Conservation (phyloP, 2,113 vertebrate genomes). For the Zootoca vivipara region DNA sequence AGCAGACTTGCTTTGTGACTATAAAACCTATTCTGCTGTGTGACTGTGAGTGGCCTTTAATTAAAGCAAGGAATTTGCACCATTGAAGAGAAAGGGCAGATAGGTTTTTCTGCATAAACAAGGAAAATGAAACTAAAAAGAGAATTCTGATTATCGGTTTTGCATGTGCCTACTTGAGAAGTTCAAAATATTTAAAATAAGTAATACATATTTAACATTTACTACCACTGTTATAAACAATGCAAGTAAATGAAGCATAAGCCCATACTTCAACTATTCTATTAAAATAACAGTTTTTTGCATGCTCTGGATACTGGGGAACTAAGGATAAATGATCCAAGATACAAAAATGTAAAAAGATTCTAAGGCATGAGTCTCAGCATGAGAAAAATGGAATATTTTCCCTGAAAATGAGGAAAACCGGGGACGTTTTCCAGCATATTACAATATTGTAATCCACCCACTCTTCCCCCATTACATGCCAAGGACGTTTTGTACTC, state of each 20-base stretch:
- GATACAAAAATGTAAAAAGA: neutral
- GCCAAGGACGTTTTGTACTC: neutral
- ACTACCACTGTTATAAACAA: rapidly evolving
- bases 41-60: neutral
- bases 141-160: neutral
- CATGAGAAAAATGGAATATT: neutral
- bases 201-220: neutral
- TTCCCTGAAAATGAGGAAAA: neutral
- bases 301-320: neutral
- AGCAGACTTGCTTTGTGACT: neutral
- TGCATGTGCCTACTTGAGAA: neutral
- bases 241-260: conserved; percentile 4
- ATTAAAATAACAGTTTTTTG: neutral
- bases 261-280: neutral
- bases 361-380: neutral
- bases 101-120: neutral
- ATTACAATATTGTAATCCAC: neutral
- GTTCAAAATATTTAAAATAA: neutral
- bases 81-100: neutral
- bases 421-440: neutral
- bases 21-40: neutral
- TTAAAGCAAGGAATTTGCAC: neutral
- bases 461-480: neutral
- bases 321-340: neutral
- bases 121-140: neutral